phyloP scores from a whole-genome alignment of 2,888 invertebrate species.

The Pomacea canaliculata region DNA sequence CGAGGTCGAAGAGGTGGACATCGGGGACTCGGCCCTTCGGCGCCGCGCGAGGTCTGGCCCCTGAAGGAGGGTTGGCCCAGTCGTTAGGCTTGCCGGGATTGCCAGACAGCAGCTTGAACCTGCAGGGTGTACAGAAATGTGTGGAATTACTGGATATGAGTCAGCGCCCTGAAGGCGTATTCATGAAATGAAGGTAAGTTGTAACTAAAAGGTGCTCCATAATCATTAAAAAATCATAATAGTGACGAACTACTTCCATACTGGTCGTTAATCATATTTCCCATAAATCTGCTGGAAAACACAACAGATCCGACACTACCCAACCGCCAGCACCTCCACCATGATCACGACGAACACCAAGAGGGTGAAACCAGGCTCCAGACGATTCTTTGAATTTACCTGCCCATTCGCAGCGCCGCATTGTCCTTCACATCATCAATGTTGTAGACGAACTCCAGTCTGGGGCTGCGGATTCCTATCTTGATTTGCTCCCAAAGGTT shows the following conservation, averaged over 20 bases:
- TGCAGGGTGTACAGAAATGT: neutral
- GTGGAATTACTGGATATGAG: too few relatives aligned
- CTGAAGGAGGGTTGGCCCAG: conserved; percentile 1
- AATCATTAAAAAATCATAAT: too few relatives aligned
- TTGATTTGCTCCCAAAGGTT: neutral
- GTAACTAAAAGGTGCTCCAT: too few relatives aligned
- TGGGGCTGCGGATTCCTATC: neutral
- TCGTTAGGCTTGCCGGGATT: conserved; percentile 9
- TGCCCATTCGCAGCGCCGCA: conserved; percentile 2
- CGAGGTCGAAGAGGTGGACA: conserved; percentile 4
- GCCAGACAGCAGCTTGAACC: conserved; percentile 12
- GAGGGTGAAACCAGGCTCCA: too few relatives aligned
- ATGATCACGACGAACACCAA: too few relatives aligned
- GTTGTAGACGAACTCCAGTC: conserved; percentile 9
- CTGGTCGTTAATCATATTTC: too few relatives aligned
- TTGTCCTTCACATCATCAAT: conserved; percentile 6
- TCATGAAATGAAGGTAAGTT: too few relatives aligned
- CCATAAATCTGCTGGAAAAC: too few relatives aligned
- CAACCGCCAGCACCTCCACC: too few relatives aligned
- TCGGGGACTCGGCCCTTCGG: neutral
- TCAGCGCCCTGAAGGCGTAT: too few relatives aligned
- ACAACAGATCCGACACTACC: too few relatives aligned
- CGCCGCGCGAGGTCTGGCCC: neutral
- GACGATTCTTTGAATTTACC: neutral
- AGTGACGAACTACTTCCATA: too few relatives aligned